Conservation (phyloP, 2,113 vertebrate species). For the Nerophis ophidion region DNA sequence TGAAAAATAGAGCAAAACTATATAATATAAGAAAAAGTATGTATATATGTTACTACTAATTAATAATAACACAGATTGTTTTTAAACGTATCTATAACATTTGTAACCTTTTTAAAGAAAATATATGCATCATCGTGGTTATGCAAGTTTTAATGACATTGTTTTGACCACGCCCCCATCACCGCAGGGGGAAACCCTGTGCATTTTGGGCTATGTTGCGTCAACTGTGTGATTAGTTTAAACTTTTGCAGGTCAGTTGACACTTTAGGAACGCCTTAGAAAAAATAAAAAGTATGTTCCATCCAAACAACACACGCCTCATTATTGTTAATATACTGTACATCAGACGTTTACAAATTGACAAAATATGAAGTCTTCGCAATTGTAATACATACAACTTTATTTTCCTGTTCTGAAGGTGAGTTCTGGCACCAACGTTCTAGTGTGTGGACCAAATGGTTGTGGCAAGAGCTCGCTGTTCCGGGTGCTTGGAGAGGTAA, state of each 20-base stretch:
- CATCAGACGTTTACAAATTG: too few relatives aligned
- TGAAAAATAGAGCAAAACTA: too few relatives aligned
- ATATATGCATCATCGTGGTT: too few relatives aligned
- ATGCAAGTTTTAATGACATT: too few relatives aligned
- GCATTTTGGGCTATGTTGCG: not conserved
- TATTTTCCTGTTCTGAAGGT: slow-evolving; percentile 63
- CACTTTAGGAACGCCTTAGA: not conserved
- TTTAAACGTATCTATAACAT: too few relatives aligned
- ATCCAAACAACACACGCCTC: too few relatives aligned
- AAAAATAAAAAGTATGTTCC: not conserved
- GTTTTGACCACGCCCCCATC: too few relatives aligned
- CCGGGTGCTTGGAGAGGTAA: slow-evolving; percentile 92
- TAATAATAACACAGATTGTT: too few relatives aligned
- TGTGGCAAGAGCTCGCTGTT: slow-evolving; percentile 98
- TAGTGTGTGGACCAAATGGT: slow-evolving; percentile 97
- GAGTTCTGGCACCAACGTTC: slow-evolving; percentile 89
- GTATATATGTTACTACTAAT: too few relatives aligned
- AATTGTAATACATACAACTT: not conserved
- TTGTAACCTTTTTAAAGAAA: too few relatives aligned
- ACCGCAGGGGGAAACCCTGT: not conserved
- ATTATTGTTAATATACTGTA: too few relatives aligned
- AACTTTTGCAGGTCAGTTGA: not conserved
- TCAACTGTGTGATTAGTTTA: not conserved
- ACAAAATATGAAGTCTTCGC: not conserved
- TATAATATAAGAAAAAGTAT: too few relatives aligned